Percentiles rank a stretch among this genome's conserved stretches.
These are phyloP conservation scores for Mesitornis unicolor DNA, from an alignment of 2,113 vertebrate genomes.

Conservation along the genomic window DNA sequence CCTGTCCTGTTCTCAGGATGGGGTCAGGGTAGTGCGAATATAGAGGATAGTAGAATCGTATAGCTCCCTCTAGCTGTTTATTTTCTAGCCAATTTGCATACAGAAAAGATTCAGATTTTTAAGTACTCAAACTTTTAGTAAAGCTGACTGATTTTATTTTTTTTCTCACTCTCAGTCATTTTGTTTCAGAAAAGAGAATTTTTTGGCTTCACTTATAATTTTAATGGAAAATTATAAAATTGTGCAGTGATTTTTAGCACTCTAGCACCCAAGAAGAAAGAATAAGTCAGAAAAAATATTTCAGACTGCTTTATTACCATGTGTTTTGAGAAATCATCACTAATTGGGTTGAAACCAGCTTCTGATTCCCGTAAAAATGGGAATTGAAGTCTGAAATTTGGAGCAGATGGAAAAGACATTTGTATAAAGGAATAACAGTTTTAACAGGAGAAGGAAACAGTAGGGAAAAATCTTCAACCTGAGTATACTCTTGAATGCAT, in stretches of 20 bases:
- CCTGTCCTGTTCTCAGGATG: not conserved
- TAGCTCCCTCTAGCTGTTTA: not conserved
- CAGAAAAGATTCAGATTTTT: not conserved
- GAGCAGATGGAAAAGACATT: not conserved
- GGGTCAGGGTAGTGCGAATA: not conserved
- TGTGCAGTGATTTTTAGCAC: not conserved
- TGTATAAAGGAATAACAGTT: not conserved
- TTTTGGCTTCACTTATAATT: not conserved
- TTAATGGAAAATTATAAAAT: not conserved
- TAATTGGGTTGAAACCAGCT: not conserved
- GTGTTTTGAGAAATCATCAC: not conserved
- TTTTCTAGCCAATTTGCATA: not conserved
- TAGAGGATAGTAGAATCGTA: rapidly evolving
- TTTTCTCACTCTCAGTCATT: not conserved
- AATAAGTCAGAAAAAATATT: not conserved
- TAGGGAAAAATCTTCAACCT: not conserved
- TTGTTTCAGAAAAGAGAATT: not conserved
- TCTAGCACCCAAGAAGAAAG: not conserved
- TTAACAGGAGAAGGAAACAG: not conserved
- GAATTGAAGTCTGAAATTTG: not conserved
- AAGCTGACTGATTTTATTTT: not conserved
- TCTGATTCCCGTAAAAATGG: not conserved
- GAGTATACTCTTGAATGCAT: not conserved
- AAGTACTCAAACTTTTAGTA: not conserved
- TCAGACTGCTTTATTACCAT: not conserved